Conservation (phyloP, 2,888 invertebrate genomes). For the Drosophila nr. fundita region DNA sequence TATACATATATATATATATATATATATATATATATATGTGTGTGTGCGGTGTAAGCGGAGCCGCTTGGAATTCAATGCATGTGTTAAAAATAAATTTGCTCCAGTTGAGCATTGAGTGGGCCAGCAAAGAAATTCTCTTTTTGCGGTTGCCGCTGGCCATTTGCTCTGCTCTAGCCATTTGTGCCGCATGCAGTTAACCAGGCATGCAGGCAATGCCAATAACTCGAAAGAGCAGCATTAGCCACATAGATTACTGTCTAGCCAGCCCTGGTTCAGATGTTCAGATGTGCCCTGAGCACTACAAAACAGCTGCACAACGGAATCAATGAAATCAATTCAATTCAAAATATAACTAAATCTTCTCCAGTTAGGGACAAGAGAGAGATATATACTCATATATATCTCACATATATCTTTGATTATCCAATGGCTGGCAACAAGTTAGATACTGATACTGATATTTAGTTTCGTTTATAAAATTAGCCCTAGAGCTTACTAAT, state of each 20-base stretch:
- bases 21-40: constrained; percentile 8
- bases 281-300: not conserved
- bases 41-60: constrained; percentile 69
- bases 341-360: constrained; percentile 9
- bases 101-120: constrained; percentile 67
- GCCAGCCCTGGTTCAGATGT: constrained; percentile 30
- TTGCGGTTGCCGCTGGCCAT: not conserved
- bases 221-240: not conserved
- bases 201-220: constrained; percentile 31
- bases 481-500: not conserved
- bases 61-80: constrained; percentile 80
- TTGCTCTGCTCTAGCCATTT: not conserved
- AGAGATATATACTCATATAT: too few relatives aligned
- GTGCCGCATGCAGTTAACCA: constrained; percentile 51
- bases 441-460: not conserved
- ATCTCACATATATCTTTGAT: not conserved
- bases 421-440: not conserved
- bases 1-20: constrained; percentile 2
- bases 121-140: constrained; percentile 29
- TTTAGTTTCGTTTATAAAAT: not conserved
- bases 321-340: not conserved
- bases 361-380: constrained; percentile 10
- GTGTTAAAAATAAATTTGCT: constrained; percentile 77
- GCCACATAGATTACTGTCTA: not conserved
- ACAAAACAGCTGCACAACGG: constrained; percentile 15